These are phyloP conservation scores for Epinotia nisella DNA, from an alignment of 2,888 invertebrate genomes.

Conservation along the genomic window DNA sequence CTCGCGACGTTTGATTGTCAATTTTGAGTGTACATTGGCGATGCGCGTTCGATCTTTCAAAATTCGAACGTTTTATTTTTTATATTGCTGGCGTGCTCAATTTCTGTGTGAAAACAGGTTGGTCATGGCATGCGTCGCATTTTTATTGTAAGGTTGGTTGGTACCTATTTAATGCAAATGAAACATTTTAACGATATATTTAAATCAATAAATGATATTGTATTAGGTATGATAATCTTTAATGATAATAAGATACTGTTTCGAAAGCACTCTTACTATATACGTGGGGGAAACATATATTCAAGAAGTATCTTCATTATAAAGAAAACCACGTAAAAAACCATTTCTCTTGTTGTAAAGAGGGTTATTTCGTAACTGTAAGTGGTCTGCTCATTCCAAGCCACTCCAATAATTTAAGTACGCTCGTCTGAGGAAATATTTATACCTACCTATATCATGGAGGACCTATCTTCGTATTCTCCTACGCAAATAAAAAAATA, in stretches of 20 bases:
- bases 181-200: neutral
- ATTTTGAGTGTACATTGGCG: slow-evolving; percentile 70
- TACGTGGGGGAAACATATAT: neutral
- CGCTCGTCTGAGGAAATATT: slow-evolving; percentile 51
- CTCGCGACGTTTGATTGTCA: slow-evolving; percentile 64
- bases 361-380: slow-evolving; percentile 72
- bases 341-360: slow-evolving; percentile 53
- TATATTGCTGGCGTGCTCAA: slow-evolving; percentile 21
- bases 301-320: slow-evolving; percentile 20
- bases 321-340: slow-evolving; percentile 30
- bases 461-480: neutral
- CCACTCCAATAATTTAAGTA: slow-evolving; percentile 63
- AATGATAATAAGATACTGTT: too few species aligned
- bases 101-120: slow-evolving; percentile 33
- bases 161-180: neutral
- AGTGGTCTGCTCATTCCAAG: slow-evolving; percentile 80
- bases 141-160: slow-evolving; percentile 6
- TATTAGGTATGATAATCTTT: neutral
- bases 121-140: slow-evolving; percentile 33
- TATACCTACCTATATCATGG: slow-evolving; percentile 45
- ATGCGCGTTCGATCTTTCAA: slow-evolving; percentile 61
- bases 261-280: neutral
- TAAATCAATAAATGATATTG: neutral
- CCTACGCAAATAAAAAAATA: too few species aligned
- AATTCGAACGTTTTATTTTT: slow-evolving; percentile 51